Conservation (phyloP, 2,113 vertebrate genomes). For the Hyla sarda region DNA sequence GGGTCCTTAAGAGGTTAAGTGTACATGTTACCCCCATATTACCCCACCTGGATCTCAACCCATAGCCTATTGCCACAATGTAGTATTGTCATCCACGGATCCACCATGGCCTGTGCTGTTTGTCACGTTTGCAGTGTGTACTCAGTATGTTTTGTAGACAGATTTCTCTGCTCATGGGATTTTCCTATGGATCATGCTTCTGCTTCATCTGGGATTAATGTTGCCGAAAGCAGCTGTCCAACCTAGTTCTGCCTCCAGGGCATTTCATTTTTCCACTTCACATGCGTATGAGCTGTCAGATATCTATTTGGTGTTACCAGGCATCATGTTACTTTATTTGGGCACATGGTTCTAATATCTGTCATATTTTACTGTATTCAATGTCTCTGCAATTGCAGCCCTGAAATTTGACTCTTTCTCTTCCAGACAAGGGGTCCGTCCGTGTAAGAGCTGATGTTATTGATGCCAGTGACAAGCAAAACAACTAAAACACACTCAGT, state of each 20-base stretch:
- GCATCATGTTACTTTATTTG: conserved; percentile 14
- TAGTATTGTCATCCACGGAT: not conserved
- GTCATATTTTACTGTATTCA: not conserved
- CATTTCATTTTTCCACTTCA: conserved; percentile 19
- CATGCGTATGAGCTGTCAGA: conserved; percentile 15
- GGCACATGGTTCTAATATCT: conserved; percentile 26
- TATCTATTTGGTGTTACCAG: conserved; percentile 3
- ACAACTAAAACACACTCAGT: too few species aligned
- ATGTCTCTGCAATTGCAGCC: not conserved
- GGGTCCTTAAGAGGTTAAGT: too few species aligned
- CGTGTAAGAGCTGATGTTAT: not conserved
- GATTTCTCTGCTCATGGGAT: not conserved
- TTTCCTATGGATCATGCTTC: not conserved
- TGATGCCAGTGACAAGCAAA: too few species aligned
- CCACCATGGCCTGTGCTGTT: not conserved
- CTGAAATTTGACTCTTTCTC: not conserved
- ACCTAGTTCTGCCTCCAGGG: conserved; percentile 23
- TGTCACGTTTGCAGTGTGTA: not conserved
- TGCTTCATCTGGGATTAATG: conserved; percentile 26
- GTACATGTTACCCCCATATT: too few species aligned
- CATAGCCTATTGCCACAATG: not conserved
- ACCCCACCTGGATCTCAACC: not conserved
- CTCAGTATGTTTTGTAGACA: not conserved
- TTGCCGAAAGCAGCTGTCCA: not conserved
- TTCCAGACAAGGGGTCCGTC: not conserved